phyloP scores from a whole-genome alignment of 2,113 vertebrate species.

The Aspidoscelis tigris region DNA sequence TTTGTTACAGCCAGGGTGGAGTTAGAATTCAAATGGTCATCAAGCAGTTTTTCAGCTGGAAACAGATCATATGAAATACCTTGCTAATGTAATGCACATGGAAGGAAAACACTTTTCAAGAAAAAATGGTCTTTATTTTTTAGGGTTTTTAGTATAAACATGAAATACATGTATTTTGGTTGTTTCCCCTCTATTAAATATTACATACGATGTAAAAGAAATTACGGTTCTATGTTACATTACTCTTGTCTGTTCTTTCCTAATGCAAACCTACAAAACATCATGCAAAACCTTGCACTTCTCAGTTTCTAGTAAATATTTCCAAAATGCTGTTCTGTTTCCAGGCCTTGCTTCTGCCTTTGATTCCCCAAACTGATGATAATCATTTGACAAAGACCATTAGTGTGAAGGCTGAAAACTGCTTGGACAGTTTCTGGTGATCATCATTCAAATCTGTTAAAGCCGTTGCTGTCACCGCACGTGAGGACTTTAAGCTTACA shows the following conservation, averaged over 20 bases:
- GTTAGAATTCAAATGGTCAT: constrained; percentile 2
- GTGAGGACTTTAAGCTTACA: background rate
- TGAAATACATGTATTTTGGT: background rate
- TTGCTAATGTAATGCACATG: background rate
- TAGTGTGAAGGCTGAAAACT: background rate
- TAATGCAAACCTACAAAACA: background rate
- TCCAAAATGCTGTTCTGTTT: background rate
- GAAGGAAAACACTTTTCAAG: background rate
- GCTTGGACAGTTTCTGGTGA: background rate
- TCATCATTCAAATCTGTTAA: background rate
- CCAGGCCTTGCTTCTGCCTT: background rate
- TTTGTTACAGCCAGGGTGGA: constrained; percentile 4
- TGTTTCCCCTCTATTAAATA: background rate
- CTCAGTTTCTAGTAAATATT: background rate
- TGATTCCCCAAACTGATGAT: background rate
- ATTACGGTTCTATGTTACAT: background rate
- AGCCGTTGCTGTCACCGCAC: background rate
- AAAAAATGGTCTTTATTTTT: background rate
- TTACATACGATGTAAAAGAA: background rate
- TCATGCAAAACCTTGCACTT: background rate
- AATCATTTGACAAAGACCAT: background rate
- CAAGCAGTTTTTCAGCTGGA: background rate
- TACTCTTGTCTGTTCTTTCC: background rate
- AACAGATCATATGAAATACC: background rate
- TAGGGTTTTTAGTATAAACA: background rate